These are phyloP conservation scores for Dolichopus griseipennis DNA, from an alignment of 2,888 invertebrate species.

Conservation along the genomic window DNA sequence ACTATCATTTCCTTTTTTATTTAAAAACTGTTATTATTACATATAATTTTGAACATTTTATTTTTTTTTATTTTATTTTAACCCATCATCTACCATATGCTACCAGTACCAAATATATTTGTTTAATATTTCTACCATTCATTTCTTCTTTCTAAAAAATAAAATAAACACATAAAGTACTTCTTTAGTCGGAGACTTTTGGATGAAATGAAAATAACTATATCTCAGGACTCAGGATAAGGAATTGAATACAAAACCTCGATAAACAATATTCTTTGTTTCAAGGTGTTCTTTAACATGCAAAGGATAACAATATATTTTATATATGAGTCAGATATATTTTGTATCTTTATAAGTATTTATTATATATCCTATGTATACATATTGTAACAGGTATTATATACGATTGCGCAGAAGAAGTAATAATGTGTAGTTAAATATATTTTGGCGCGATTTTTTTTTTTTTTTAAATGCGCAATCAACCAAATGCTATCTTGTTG, in stretches of 20 bases:
- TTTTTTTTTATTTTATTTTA: background rate
- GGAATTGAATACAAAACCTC: background rate
- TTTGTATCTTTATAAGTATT: background rate
- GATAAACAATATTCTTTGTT: background rate
- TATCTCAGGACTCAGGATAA: background rate
- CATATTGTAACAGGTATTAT: background rate
- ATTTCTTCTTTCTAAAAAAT: no score
- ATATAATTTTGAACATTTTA: background rate
- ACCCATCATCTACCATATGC: slow-evolving; percentile 6
- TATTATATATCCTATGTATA: background rate
- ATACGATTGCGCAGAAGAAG: background rate
- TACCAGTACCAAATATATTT: background rate
- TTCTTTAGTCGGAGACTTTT: no score
- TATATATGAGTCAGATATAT: background rate
- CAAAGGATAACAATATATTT: background rate
- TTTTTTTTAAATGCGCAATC: slow-evolving; percentile 12
- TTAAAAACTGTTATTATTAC: background rate
- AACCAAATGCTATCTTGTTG: slow-evolving; percentile 19
- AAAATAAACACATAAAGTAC: no score
- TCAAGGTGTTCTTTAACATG: background rate
- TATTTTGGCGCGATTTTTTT: background rate
- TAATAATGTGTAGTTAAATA: background rate
- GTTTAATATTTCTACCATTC: no score
- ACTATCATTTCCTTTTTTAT: background rate
- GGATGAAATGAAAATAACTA: no score